Evolutionary conservation across 1,140 invertebrate genomes (phyloP).

Genomic region (Gonioctena quinquepunctata): DNA sequence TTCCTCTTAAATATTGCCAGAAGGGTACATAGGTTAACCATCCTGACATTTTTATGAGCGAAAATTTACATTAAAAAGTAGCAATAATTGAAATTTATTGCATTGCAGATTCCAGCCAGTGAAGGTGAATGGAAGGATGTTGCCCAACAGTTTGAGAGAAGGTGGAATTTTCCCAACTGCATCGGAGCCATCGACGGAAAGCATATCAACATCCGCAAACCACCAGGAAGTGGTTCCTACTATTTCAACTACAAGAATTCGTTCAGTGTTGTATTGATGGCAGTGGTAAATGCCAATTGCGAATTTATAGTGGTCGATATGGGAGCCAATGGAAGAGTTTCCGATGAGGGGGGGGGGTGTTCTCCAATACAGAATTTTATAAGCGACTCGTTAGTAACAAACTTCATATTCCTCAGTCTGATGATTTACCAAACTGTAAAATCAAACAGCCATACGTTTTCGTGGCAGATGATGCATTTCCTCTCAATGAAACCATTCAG

Average conservation of each 20-base stretch:
- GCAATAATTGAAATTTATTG: too few relatives aligned
- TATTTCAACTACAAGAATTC: constrained; percentile 51
- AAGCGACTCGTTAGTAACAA: too few relatives aligned
- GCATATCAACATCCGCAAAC: not conserved
- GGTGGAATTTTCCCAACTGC: not conserved
- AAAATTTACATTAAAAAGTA: too few relatives aligned
- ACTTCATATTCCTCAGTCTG: too few relatives aligned
- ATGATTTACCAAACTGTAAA: too few relatives aligned
- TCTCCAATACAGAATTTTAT: too few relatives aligned
- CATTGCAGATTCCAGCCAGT: not conserved
- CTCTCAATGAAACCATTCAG: too few relatives aligned
- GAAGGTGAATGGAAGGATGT: not conserved
- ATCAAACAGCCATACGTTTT: too few relatives aligned
- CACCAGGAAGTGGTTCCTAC: not conserved
- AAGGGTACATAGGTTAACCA: too few relatives aligned
- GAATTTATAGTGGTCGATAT: constrained; percentile 36
- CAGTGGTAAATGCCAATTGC: constrained; percentile 46
- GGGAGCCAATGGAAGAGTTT: constrained; percentile 38
- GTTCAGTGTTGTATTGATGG: constrained; percentile 49
- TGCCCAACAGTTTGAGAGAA: not conserved
- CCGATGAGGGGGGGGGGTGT: constrained; percentile 34
- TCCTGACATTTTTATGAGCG: too few relatives aligned
- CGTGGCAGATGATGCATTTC: too few relatives aligned
- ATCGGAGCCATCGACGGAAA: not conserved
- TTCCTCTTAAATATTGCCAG: too few relatives aligned